A percentile compares a stretch with the other conserved stretches of the same genome.
These are phyloP conservation scores for Pteropus alecto DNA, from an alignment of 2,113 vertebrate genomes.

Conservation along the genomic window DNA sequence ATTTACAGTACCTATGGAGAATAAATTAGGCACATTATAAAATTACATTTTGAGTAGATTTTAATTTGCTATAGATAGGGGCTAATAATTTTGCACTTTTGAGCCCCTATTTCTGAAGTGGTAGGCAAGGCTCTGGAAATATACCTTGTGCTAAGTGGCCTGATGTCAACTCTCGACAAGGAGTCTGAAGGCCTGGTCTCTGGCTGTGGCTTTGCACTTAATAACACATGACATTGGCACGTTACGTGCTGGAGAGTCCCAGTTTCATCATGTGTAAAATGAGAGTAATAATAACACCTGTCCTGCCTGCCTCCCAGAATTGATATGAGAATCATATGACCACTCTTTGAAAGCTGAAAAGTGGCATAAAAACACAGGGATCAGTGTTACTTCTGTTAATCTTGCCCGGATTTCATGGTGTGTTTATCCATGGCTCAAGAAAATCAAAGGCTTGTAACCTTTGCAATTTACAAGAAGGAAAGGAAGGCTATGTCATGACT, in stretches of 20 bases:
- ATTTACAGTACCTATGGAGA: background rate
- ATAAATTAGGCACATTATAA: background rate
- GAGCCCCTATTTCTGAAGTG: background rate
- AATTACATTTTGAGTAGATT: background rate
- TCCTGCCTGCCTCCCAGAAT: background rate
- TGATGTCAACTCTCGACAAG: background rate
- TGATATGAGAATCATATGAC: background rate
- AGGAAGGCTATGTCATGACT: background rate
- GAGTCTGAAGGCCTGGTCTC: background rate
- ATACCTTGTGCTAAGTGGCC: background rate
- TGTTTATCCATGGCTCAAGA: background rate
- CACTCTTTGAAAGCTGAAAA: background rate
- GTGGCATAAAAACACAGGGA: background rate
- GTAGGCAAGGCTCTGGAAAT: background rate
- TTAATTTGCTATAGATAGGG: background rate
- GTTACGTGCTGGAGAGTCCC: background rate
- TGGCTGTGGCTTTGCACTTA: background rate
- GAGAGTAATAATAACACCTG: background rate
- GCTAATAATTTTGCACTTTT: background rate
- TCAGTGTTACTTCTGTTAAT: background rate
- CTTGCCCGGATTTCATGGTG: background rate
- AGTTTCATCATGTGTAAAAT: background rate
- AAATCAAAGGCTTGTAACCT: background rate
- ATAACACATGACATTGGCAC: background rate
- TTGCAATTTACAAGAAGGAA: slow-evolving; percentile 23